phyloP scores from a whole-genome alignment of 2,888 invertebrate species.

The Clepsis dumicolana region DNA sequence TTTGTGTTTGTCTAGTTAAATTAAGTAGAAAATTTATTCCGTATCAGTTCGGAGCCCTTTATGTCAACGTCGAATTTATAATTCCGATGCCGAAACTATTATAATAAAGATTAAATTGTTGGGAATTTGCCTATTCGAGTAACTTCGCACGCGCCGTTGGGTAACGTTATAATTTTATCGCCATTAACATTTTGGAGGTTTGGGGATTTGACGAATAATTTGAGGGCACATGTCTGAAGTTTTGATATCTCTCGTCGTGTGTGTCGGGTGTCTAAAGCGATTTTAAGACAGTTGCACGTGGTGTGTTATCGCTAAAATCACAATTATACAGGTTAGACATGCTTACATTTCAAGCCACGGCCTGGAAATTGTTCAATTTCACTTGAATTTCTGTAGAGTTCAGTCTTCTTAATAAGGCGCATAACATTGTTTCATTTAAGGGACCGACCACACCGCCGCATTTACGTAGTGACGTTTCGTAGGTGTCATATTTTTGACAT shows the following conservation, averaged over 20 bases:
- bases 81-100: constrained; percentile 76
- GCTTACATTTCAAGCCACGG: too few relatives aligned
- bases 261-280: background rate
- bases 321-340: too few relatives aligned
- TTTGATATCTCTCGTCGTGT: background rate
- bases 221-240: background rate
- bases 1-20: constrained; percentile 84
- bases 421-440: too few relatives aligned
- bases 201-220: background rate
- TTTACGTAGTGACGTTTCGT: too few relatives aligned
- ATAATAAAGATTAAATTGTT: constrained; percentile 48
- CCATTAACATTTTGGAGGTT: background rate
- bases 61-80: constrained; percentile 82
- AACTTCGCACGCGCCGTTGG: constrained; percentile 47
- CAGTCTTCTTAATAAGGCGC: too few relatives aligned
- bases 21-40: constrained; percentile 86
- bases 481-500: too few relatives aligned
- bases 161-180: constrained; percentile 29
- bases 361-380: too few relatives aligned
- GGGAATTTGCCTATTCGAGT: constrained; percentile 24
- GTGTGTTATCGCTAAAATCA: too few relatives aligned
- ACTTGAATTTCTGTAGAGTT: too few relatives aligned
- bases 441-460: too few relatives aligned
- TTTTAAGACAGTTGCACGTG: background rate
- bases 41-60: constrained; percentile 74